These are phyloP conservation scores for Ridgeia piscesae DNA, from an alignment of 1,140 invertebrate species.

Conservation along the genomic window DNA sequence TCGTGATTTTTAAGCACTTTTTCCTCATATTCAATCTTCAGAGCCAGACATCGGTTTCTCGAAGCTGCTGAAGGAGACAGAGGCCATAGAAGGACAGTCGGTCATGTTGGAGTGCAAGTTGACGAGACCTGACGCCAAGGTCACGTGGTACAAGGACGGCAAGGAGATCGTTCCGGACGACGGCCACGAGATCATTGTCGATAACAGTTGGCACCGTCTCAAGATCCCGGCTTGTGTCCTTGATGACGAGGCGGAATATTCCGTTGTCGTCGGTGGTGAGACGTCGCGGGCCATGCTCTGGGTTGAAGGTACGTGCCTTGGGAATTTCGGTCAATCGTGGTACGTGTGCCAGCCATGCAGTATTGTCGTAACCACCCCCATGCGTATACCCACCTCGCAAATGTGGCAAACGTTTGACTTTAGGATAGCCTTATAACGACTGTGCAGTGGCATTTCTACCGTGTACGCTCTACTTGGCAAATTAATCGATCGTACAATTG, in stretches of 20 bases:
- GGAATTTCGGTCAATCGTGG: not conserved
- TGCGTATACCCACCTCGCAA: not conserved
- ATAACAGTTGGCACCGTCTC: slow-evolving; percentile 41
- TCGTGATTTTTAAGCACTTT: too few species aligned
- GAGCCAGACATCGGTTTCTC: not conserved
- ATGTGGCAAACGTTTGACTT: not conserved
- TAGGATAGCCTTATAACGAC: not conserved
- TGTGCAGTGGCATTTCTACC: not conserved
- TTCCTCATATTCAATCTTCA: not conserved
- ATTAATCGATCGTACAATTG: not conserved
- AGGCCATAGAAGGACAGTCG: slow-evolving; percentile 20
- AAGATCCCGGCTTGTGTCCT: slow-evolving; percentile 35
- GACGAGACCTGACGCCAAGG: slow-evolving; percentile 32
- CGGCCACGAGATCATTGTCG: slow-evolving; percentile 31
- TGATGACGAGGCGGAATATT: slow-evolving; percentile 37
- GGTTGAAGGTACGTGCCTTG: slow-evolving; percentile 30
- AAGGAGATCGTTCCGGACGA: slow-evolving; percentile 42
- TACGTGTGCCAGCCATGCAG: not conserved
- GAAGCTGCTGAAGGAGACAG: slow-evolving; percentile 12
- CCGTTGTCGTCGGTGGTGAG: slow-evolving; percentile 18
- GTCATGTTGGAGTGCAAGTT: slow-evolving; percentile 25
- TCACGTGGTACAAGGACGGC: slow-evolving; percentile 48
- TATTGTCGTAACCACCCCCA: not conserved
- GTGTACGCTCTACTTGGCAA: not conserved
- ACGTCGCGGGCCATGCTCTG: slow-evolving; percentile 19